Conservation (phyloP, 2,888 invertebrate species). For the Dichetophora obliterata region DNA sequence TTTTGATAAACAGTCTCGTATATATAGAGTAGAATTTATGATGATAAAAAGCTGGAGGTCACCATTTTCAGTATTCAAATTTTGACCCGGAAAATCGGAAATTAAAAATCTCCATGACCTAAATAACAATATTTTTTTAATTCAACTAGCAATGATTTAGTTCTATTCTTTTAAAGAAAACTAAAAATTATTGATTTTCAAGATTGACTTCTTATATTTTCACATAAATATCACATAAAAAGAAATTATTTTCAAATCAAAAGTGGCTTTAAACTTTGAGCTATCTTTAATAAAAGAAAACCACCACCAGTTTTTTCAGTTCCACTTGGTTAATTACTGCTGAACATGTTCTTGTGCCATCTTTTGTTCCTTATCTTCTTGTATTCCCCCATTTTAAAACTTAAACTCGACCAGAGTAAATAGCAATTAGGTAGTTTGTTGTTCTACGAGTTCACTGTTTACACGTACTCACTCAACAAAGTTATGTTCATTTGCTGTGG, state of each 20-base stretch:
- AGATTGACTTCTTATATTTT: too few relatives aligned
- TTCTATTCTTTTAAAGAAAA: too few relatives aligned
- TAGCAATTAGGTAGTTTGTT: conserved; percentile 31
- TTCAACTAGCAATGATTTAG: too few relatives aligned
- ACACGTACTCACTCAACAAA: background rate
- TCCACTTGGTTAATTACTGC: background rate
- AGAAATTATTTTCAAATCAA: background rate
- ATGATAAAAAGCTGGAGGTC: too few relatives aligned
- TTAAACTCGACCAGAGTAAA: conserved; percentile 1
- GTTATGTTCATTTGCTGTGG: background rate
- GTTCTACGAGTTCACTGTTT: conserved; percentile 24
- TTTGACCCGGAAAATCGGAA: too few relatives aligned
- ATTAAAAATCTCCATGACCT: too few relatives aligned
- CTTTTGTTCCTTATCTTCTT: background rate
- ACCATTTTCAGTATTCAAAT: too few relatives aligned
- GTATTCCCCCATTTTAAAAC: background rate
- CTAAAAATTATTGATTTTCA: too few relatives aligned
- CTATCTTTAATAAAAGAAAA: background rate
- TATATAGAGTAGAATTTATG: too few relatives aligned
- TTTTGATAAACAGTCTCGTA: too few relatives aligned
- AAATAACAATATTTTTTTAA: too few relatives aligned
- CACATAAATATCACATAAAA: too few relatives aligned
- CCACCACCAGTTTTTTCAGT: conserved; percentile 9
- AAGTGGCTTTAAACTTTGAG: background rate
- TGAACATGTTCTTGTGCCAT: background rate